Evolutionary conservation across 2,113 vertebrate genomes (phyloP), one percentile per base, ranked within the genome.

Genomic region (Siniperca chuatsi): DNA sequence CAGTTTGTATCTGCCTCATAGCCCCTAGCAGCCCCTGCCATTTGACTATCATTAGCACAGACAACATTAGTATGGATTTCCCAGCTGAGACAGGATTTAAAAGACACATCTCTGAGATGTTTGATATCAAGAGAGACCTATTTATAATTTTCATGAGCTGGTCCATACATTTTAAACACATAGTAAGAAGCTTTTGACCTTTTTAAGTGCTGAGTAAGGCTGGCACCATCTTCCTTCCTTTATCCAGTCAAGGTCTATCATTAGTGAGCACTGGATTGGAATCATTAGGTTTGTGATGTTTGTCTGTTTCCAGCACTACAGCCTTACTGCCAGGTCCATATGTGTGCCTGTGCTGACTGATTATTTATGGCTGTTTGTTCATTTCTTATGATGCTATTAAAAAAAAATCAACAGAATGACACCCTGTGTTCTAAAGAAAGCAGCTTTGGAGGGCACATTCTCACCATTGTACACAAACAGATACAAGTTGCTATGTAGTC

Each of bases 31-130:
- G 70, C 74, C 60, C 48, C 62, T 62, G 50, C 72, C 54, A 84
- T 85, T 75, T 78, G 54, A 78, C 64, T 70, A 71, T 72, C 70
- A 83, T 84, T 87, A 86, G 60, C 68, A 64, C 70, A 61, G 71
- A 79, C 78, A 85, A 52, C 82, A 75, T 77, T 87, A 79, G 60
- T 60, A 85, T 78, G 77, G 83, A 84, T 84, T 83, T 79, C 80
- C 81, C 83, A 40, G 8, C 84, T 70, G 81, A 82, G 86, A 70
- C 40, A 1, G 44, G 84, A 78, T 83, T 87, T 83, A 81, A 84
- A 78, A 84, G 71, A 79, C 52, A 52, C 25, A 48, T 70, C 44
- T 61, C 35, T 72, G 55, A 82, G 64, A 80, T 48, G 60, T 89
- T 61, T 81, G 70, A 85, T 75, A 83, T 66, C 61, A 57, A 72